Evolutionary conservation across 1,140 invertebrate species (phyloP).

Genomic region (Rhyzopertha dominica): DNA sequence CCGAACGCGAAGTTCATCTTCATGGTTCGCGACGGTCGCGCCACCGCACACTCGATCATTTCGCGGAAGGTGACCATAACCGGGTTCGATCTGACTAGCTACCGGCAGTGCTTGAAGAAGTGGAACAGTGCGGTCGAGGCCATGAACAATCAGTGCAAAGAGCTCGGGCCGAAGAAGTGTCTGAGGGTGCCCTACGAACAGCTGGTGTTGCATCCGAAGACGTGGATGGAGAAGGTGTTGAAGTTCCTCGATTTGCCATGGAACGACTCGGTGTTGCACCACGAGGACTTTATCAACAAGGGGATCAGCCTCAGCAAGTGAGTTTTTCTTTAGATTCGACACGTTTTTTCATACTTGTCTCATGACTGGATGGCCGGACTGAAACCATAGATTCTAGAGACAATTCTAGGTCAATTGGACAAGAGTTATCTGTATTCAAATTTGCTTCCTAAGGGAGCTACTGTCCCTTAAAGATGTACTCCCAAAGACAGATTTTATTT

Average conservation of each 20-base stretch:
- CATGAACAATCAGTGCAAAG: conserved; percentile 92
- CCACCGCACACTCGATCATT: conserved; percentile 96
- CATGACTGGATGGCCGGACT: no score
- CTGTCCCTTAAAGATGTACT: no score
- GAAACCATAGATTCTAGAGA: no score
- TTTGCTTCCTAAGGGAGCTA: no score
- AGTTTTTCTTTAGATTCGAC: conserved; percentile 39
- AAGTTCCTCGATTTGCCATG: conserved; percentile 90
- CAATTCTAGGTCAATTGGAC: no score
- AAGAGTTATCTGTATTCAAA: no score
- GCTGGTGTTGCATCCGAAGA: conserved; percentile 86
- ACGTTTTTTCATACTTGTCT: no score
- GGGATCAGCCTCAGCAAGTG: conserved; percentile 91
- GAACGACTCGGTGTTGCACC: conserved; percentile 94
- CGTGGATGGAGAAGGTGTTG: conserved; percentile 86
- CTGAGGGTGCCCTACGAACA: conserved; percentile 91
- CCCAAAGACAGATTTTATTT: no score
- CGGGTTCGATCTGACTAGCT: conserved; percentile 91
- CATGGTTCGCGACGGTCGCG: conserved; percentile 93
- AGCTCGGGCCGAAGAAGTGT: conserved; percentile 79
- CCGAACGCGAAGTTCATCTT: conserved; percentile 93
- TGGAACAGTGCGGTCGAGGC: conserved; percentile 94
- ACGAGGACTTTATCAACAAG: conserved; percentile 95
- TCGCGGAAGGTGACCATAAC: conserved; percentile 97
- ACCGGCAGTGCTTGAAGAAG: conserved; percentile 88